Evolutionary conservation across 2,888 invertebrate genomes (phyloP).

Genomic region (Athalia cordata): DNA sequence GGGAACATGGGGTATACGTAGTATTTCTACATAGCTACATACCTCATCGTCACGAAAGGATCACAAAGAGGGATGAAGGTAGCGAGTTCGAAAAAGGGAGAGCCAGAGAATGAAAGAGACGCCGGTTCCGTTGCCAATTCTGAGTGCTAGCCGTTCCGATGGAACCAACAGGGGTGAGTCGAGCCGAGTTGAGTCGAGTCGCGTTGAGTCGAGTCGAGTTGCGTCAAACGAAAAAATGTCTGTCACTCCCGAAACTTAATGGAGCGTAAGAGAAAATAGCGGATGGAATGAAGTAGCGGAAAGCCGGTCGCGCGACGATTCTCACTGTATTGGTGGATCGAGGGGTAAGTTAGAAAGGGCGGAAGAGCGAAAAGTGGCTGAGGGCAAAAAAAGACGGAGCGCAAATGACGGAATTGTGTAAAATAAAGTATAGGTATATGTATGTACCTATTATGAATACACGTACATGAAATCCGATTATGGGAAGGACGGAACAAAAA

Average conservation of each 20-base stretch:
- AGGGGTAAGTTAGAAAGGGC: conserved; percentile 29
- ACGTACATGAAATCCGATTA: too few relatives aligned
- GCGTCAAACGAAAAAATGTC: conserved; percentile 41
- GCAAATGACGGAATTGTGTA: not conserved
- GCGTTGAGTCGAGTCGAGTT: not conserved
- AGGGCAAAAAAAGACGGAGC: not conserved
- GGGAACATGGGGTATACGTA: too few relatives aligned
- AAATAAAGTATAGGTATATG: conserved; percentile 4
- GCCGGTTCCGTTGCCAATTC: conserved; percentile 44
- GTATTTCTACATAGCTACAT: not conserved
- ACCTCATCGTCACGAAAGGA: conserved; percentile 25
- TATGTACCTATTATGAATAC: too few relatives aligned
- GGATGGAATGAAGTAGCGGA: conserved; percentile 33
- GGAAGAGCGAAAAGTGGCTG: conserved; percentile 14
- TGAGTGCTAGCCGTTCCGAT: conserved; percentile 34
- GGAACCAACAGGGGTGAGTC: conserved; percentile 9
- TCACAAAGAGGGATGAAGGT: conserved; percentile 6
- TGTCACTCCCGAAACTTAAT: conserved; percentile 41
- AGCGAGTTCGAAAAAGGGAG: conserved; percentile 18
- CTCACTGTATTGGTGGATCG: not conserved
- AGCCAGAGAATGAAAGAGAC: conserved; percentile 22
- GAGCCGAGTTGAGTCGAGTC: not conserved
- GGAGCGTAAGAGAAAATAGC: conserved; percentile 41
- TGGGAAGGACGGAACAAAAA: too few relatives aligned
- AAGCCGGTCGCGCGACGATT: not conserved